Evolutionary conservation across 2,113 vertebrate genomes (phyloP), one percentile per base, ranked within the genome.

Genomic region (Rhea americana): DNA sequence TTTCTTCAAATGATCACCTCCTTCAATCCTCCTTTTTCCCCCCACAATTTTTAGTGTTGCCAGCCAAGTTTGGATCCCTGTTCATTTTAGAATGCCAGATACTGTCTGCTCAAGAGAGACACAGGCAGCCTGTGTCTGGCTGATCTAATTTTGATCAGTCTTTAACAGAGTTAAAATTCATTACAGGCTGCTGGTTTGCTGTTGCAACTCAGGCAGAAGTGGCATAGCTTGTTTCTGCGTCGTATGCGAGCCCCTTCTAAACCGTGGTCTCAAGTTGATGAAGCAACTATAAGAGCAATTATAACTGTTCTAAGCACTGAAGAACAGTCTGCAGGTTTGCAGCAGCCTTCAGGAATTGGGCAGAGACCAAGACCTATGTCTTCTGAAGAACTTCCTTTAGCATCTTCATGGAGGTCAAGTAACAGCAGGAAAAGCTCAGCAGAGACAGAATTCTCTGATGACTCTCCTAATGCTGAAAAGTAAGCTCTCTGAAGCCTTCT

Each of bases 301-400:
- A 97, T 98, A 78, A 97, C 98, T 71, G 98, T 99, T 70, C 93
- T 99, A 47, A 97, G 95, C 67, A 96, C 97, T 35, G 99, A 99
- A 96, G 99, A 99, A 75, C 98, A 98, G 84, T 94, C 71, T 50
- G 97, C 97, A 48, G 98, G 98, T 58, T 97, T 99, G 85, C 98
- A 98, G 78, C 99, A 99, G 80, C 99, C 99, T 53, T 98, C 98
- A 39, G 99, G 99, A 70, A 99, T 99, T 85, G 99, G 99, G 48
- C 99, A 99, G 96, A 98, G 98, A 89, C 99, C 99, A 85, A 98
- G 98, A 72, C 98, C 98, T 61, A 96, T 99, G 97, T 93, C 95
- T 85, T 97, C 97, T 55, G 98, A 99, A 89, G 98, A 98, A 39
- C 94, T 92, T 71, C 93, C 94, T n/a, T 92, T 96, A 59, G 56